phyloP scores from a whole-genome alignment of 2,888 invertebrate species.

The Anarsia innoxiella region DNA sequence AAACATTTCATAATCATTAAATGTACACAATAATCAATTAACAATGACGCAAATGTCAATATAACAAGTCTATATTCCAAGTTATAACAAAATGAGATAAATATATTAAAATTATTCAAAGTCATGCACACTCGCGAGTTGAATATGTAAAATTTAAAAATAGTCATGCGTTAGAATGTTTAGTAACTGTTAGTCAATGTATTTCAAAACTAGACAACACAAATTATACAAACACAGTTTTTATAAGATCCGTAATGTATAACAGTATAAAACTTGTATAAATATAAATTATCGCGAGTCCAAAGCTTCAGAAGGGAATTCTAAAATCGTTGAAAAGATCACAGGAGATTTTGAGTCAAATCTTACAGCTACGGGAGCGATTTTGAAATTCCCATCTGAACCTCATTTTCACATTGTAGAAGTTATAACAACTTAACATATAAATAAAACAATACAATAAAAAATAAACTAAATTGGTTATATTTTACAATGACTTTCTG shows the following conservation, averaged over 20 bases:
- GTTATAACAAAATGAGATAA: too few species aligned
- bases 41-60: conserved; percentile 53
- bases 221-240: too few species aligned
- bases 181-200: conserved; percentile 71
- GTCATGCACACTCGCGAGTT: conserved; percentile 73
- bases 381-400: conserved; percentile 52
- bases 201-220: conserved; percentile 47
- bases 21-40: conserved; percentile 27
- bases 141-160: conserved; percentile 47
- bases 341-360: conserved; percentile 40
- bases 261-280: too few species aligned
- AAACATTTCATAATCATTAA: conserved; percentile 52
- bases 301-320: conserved; percentile 58
- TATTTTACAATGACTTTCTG: conserved; percentile 8
- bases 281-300: too few species aligned
- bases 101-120: conserved; percentile 25
- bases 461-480: conserved; percentile 24
- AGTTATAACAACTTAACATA: conserved; percentile 11
- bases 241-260: too few species aligned
- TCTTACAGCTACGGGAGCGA: conserved; percentile 47
- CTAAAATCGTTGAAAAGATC: conserved; percentile 49
- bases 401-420: conserved; percentile 36
- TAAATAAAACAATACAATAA: conserved; percentile 1
- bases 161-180: conserved; percentile 69
- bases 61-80: conserved; percentile 42